A percentile compares a stretch with the other conserved stretches of the same genome.
Conservation (phyloP, 2,888 invertebrate genomes). For the Antheraea yamamai region DNA sequence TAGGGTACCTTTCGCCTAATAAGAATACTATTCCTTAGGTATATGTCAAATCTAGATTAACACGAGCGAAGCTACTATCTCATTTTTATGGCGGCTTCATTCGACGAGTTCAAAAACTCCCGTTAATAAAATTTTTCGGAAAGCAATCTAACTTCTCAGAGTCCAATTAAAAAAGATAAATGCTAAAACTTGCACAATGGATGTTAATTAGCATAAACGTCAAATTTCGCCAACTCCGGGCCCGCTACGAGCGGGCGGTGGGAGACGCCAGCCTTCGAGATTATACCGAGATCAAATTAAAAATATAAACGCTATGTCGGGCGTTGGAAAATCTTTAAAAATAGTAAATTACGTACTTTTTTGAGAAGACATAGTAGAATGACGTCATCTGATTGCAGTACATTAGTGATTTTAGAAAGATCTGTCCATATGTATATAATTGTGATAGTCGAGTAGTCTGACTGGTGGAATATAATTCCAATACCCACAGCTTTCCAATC, state of each 20-base stretch:
- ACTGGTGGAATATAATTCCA: too few species aligned
- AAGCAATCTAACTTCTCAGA: slow-evolving; percentile 47
- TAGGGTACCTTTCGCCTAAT: neutral
- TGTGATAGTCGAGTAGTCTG: too few species aligned
- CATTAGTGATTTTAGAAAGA: too few species aligned
- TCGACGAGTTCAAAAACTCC: neutral
- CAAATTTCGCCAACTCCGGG: slow-evolving; percentile 18
- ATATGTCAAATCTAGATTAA: neutral
- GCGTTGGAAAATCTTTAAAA: neutral
- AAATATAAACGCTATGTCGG: slow-evolving; percentile 3
- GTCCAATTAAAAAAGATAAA: slow-evolving; percentile 49
- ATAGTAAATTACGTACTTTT: neutral
- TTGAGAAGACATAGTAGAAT: neutral
- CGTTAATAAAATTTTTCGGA: slow-evolving; percentile 28
- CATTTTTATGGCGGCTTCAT: neutral
- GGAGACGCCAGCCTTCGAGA: slow-evolving; percentile 2
- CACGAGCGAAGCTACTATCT: neutral
- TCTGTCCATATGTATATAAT: too few species aligned
- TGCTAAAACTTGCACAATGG: slow-evolving; percentile 40
- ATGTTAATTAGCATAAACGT: slow-evolving; percentile 31
- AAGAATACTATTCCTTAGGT: neutral
- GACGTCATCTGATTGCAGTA: neutral
- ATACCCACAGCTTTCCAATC: too few species aligned
- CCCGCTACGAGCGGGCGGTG: neutral
- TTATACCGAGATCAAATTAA: slow-evolving; percentile 9